phyloP scores from a whole-genome alignment of 2,113 vertebrate genomes.

The Anthoscopus minutus region DNA sequence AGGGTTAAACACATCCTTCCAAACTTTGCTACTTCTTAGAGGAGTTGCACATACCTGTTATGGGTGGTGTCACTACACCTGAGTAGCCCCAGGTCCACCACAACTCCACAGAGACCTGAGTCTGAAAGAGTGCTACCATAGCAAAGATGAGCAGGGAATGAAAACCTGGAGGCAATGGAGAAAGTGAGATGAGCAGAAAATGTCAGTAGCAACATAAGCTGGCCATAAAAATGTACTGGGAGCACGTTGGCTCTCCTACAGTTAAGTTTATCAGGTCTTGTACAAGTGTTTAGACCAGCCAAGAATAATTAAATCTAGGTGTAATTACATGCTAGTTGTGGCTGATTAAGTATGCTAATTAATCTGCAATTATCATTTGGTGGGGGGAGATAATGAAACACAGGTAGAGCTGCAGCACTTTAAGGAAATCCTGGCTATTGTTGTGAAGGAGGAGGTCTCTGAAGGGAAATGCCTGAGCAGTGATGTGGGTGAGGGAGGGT shows the following conservation, averaged over 20 bases:
- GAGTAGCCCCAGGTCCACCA: neutral
- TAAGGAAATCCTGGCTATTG: neutral
- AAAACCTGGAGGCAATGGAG: neutral
- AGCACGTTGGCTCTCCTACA: accelerated
- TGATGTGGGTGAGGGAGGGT: neutral
- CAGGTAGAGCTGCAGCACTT: neutral
- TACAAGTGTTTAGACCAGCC: neutral
- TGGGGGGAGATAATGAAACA: neutral
- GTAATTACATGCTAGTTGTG: slow-evolving; percentile 22
- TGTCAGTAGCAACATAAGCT: neutral
- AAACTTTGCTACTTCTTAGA: neutral
- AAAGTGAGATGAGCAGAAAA: neutral
- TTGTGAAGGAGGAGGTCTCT: neutral
- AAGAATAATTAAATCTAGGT: slow-evolving; percentile 23
- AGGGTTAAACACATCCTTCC: neutral
- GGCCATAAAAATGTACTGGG: neutral
- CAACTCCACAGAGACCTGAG: neutral
- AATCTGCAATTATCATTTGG: neutral
- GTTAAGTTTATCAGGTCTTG: neutral
- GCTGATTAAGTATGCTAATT: slow-evolving; percentile 30
- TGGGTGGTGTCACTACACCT: neutral
- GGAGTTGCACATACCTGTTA: neutral
- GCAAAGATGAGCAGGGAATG: neutral
- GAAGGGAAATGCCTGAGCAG: neutral
- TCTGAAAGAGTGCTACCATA: neutral